Base-by-base conservation (phyloP, 2,113 vertebrate genomes). In the Anarrhichthys ocellatus region DNA sequence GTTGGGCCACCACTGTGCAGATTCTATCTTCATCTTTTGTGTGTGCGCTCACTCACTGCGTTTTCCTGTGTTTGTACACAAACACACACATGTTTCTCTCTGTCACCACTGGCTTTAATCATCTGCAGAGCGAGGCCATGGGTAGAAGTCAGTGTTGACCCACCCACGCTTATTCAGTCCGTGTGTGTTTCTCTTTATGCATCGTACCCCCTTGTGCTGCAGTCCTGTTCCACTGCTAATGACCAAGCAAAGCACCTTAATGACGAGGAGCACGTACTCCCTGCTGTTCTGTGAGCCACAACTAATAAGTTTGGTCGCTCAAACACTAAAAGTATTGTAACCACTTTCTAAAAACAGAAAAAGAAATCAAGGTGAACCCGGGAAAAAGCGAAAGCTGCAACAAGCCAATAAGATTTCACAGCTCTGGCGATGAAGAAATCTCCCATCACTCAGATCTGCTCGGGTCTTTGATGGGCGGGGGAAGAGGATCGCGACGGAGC, bases 51-150 rank as follows among this genome's bases (percentile, higher is more conserved):
- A 5, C 24, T 80, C 29, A 34, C 78, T 78, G 27, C 71, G 67
- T 63, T 68, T 56, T 4, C 69, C 61, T 70, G 71, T 62, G 11
- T 50, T 44, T 46, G 27, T 22, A 65, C 59, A 42, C 58, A 56
- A 54, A 36, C 66, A 56, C 29, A 73, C 38, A 1, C 54, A 65
- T 38, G 71, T 84, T 64, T 80, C 42, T 88, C 66, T 75, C 84
- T 86, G 87, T 86, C 76, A 86, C 85, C 58, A 36, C 66, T 74
- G 86, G 86, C 93, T 94, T 94, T 94, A 93, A 95, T 95, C 93
- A 94, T 93, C 58, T 84, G 80, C 81, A 54, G 87, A 90, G 85
- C 64, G 58, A 88, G 86, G 91, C 91, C 79, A 76, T 8, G 52
- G 80, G 69, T 83, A 85, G 81, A 84, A 88, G 88, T 87, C 88